phyloP scores from a whole-genome alignment of 2,888 invertebrate species.

The Spilarctia lutea region DNA sequence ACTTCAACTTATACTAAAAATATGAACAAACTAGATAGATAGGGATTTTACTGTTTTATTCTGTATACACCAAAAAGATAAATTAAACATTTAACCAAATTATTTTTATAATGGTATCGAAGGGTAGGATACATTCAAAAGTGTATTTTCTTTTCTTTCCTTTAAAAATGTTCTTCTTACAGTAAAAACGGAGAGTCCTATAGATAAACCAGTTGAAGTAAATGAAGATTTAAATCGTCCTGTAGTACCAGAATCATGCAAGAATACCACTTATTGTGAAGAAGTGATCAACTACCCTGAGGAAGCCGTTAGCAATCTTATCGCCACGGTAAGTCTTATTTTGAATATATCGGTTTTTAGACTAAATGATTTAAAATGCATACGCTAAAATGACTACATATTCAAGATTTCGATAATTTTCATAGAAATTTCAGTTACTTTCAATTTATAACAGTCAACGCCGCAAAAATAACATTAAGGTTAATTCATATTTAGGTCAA shows the following conservation, averaged over 20 bases:
- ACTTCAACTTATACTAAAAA: too few species aligned
- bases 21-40: not conserved
- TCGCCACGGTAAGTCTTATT: not conserved
- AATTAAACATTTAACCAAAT: not conserved
- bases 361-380: too few species aligned
- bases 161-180: not conserved
- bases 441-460: too few species aligned
- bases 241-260: not conserved
- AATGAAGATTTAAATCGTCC: not conserved
- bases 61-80: not conserved
- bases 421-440: too few species aligned
- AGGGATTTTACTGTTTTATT: not conserved
- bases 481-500: too few species aligned
- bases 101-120: not conserved
- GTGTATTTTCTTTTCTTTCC: too few species aligned
- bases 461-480: too few species aligned
- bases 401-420: not conserved
- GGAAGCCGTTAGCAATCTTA: not conserved
- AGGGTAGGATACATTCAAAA: not conserved
- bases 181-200: not conserved
- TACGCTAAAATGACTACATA: too few species aligned
- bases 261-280: not conserved
- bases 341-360: not conserved
- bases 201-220: not conserved
- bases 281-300: conserved; percentile 1